phyloP scores from a whole-genome alignment of 1,140 invertebrate species.

The Acarapis woodi region DNA sequence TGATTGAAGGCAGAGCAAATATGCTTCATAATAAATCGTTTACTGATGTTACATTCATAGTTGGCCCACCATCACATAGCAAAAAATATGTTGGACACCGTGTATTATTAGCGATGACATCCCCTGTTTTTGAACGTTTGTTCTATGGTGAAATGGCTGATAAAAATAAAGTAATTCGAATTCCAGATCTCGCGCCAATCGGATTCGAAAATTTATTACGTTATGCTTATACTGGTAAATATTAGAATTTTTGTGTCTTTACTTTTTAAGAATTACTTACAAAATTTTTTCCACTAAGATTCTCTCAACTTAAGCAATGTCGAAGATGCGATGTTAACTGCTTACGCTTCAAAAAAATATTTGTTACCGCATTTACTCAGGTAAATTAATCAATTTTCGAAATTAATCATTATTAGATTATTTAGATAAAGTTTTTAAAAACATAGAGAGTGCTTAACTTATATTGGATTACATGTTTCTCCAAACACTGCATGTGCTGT shows the following conservation, averaged over 20 bases:
- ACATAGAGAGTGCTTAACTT: conserved; percentile 14
- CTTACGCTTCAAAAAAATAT: conserved; percentile 15
- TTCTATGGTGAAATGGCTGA: conserved; percentile 17
- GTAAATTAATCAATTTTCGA: conserved; percentile 2
- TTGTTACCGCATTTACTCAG: conserved; percentile 14
- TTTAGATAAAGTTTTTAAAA: neutral
- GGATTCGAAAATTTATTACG: conserved; percentile 15
- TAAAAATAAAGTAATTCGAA: conserved; percentile 15
- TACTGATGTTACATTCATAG: conserved; percentile 16
- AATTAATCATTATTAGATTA: neutral
- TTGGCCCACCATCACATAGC: conserved; percentile 14
- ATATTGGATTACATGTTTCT: conserved; percentile 14
- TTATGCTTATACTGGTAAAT: conserved; percentile 12
- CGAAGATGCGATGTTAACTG: conserved; percentile 16
- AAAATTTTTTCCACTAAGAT: conserved; percentile 6
- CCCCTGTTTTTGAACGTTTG: conserved; percentile 15
- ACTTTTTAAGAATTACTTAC: neutral
- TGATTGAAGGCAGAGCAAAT: no score
- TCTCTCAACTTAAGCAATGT: conserved; percentile 14
- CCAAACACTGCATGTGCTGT: conserved; percentile 15
- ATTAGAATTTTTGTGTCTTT: neutral
- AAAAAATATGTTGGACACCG: conserved; percentile 16
- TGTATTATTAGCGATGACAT: conserved; percentile 15
- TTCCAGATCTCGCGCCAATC: conserved; percentile 15
- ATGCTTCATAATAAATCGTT: conserved; percentile 15